These are phyloP conservation scores for Hydrophis major DNA, from an alignment of 2,797 vertebrate species.

Conservation along the genomic window DNA sequence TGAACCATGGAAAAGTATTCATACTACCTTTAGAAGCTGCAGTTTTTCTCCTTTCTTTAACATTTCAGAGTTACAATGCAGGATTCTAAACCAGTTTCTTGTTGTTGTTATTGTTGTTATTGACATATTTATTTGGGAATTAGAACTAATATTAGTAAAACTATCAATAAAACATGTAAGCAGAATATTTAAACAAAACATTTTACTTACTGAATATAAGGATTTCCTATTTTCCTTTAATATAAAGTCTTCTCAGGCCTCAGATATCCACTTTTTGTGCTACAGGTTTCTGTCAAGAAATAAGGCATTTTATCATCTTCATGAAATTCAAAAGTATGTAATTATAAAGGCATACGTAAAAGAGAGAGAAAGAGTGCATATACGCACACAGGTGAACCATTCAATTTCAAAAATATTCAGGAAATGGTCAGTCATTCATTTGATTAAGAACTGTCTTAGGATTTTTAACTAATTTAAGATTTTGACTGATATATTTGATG, in stretches of 20 bases:
- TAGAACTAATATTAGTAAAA: not conserved
- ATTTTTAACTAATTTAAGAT: not conserved
- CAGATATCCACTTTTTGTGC: slow-evolving; percentile 49
- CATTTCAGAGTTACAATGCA: not conserved
- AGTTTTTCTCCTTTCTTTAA: fast-evolving
- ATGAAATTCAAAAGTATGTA: slow-evolving; percentile 51
- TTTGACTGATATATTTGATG: not conserved
- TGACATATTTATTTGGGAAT: slow-evolving; percentile 5
- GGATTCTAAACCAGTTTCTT: not conserved
- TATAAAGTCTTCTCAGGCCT: slow-evolving; percentile 48
- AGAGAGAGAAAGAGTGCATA: slow-evolving; percentile 18
- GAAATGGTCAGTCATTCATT: not conserved
- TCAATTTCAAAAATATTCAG: slow-evolving; percentile 19
- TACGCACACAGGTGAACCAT: slow-evolving; percentile 31
- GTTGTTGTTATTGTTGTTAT: not conserved
- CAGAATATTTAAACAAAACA: slow-evolving; percentile 45
- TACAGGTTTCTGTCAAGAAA: slow-evolving; percentile 49
- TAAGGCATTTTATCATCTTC: slow-evolving; percentile 42
- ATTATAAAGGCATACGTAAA: not conserved
- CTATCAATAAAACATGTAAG: not conserved
- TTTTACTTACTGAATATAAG: slow-evolving; percentile 50
- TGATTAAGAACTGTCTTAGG: not conserved
- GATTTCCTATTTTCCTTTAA: slow-evolving; percentile 36
- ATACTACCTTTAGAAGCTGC: not conserved
- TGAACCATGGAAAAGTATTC: not conserved